These are phyloP conservation scores for Muntiacus muntjak DNA, from an alignment of 2,113 vertebrate species.

Conservation along the genomic window DNA sequence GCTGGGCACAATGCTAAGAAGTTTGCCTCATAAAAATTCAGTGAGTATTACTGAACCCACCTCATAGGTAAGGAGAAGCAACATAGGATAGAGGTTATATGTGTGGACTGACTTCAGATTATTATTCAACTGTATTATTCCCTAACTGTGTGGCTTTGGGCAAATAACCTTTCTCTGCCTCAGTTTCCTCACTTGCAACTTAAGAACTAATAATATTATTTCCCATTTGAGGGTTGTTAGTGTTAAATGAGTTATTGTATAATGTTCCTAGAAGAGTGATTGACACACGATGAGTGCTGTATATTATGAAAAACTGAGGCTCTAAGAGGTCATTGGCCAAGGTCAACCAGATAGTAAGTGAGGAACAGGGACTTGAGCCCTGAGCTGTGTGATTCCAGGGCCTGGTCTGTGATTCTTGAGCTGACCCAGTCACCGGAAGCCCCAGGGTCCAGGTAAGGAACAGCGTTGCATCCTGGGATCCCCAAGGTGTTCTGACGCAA, in stretches of 20 bases:
- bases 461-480: rapidly evolving
- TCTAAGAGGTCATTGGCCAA: neutral
- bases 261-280: neutral
- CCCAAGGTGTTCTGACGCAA: neutral
- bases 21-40: neutral
- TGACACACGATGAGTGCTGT: neutral
- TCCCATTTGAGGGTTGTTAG: neutral
- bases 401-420: neutral
- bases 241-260: neutral
- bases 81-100: neutral
- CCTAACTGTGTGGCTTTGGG: neutral
- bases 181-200: neutral
- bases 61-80: neutral
- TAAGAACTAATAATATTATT: neutral
- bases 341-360: neutral
- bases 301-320: neutral
- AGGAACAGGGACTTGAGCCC: neutral
- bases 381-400: neutral
- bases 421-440: neutral
- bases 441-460: neutral
- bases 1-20: neutral
- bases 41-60: neutral
- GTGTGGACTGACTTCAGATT: neutral
- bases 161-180: neutral
- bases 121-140: neutral